These are phyloP conservation scores for Hydrozoanthus gracilis DNA, from an alignment of 92 coral and sea anemone genomes.

Conservation along the genomic window DNA sequence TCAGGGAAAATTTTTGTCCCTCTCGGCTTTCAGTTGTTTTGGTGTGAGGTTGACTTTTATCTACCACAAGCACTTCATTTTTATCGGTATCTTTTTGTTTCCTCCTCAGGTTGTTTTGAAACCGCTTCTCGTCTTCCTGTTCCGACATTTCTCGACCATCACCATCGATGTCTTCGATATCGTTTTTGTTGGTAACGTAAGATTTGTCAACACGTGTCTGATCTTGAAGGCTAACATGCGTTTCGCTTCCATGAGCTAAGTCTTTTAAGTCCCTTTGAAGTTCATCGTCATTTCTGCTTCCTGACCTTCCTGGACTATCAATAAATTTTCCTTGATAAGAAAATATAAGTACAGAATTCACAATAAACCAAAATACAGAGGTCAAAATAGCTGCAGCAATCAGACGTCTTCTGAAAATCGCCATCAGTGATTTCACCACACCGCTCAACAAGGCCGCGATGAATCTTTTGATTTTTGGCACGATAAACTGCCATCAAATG, in stretches of 20 bases:
- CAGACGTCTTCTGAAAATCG: slow-evolving; percentile 30
- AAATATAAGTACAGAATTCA: slow-evolving; percentile 72
- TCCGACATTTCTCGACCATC: neutral
- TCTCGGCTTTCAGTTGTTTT: neutral
- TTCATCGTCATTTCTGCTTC: neutral
- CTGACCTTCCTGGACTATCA: neutral
- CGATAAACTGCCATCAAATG: slow-evolving; percentile 4
- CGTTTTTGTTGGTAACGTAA: neutral
- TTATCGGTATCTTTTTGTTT: neutral
- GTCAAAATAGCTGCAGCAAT: slow-evolving; percentile 75
- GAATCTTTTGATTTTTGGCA: neutral
- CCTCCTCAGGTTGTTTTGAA: slow-evolving; percentile 23
- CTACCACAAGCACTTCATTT: neutral
- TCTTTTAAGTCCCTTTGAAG: neutral
- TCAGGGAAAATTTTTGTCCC: neutral
- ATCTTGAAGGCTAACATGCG: neutral
- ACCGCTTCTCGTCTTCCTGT: neutral
- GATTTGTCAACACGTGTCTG: slow-evolving; percentile 14
- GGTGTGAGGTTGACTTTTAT: neutral
- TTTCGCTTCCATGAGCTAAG: neutral
- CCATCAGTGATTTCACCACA: neutral
- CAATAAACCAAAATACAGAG: slow-evolving; percentile 82
- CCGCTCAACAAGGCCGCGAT: too few species aligned
- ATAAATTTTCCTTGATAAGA: slow-evolving; percentile 70
- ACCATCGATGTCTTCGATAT: slow-evolving; percentile 44